phyloP scores from a whole-genome alignment of 2,113 vertebrate species.

The Trematomus loennbergii region DNA sequence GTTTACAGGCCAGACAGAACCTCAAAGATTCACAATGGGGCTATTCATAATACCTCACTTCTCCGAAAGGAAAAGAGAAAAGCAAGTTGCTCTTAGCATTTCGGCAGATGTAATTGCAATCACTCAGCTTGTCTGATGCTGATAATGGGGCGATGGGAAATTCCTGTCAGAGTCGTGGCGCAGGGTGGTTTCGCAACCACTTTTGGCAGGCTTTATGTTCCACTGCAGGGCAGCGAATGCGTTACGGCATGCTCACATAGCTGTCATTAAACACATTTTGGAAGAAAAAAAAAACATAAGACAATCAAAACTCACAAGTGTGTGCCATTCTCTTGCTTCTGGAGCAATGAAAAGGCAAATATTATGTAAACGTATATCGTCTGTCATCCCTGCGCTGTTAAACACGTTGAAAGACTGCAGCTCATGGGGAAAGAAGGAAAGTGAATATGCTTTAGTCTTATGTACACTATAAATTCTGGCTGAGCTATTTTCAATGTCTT shows the following conservation, averaged over 20 bases:
- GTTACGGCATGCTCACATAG: conserved; percentile 83
- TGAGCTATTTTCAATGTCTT: conserved; percentile 50
- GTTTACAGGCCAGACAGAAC: conserved; percentile 77
- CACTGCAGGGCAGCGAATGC: conserved; percentile 80
- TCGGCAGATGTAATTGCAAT: conserved; percentile 86
- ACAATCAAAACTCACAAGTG: conserved; percentile 77
- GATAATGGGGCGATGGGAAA: conserved; percentile 88
- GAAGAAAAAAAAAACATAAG: conserved; percentile 54
- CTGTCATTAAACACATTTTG: conserved; percentile 82
- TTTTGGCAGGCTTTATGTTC: conserved; percentile 80
- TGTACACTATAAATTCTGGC: conserved; percentile 21
- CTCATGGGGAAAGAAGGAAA: conserved; percentile 49
- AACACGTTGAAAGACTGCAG: conserved; percentile 58
- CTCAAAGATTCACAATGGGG: conserved; percentile 78
- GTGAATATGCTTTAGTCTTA: conserved; percentile 28
- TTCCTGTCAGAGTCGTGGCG: conserved; percentile 84
- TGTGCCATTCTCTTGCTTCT: conserved; percentile 57
- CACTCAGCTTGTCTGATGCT: conserved; percentile 87
- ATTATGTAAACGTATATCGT: conserved; percentile 46
- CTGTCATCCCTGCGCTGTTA: conserved; percentile 49
- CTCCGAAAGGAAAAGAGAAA: conserved; percentile 64
- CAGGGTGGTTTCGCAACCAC: conserved; percentile 82
- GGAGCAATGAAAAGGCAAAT: conserved; percentile 61
- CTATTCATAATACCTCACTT: conserved; percentile 80
- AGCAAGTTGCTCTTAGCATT: conserved; percentile 83